Evolutionary conservation across 2,888 invertebrate species (phyloP), one percentile per base, ranked within the genome.

Genomic region (Oscheius onirici): DNA sequence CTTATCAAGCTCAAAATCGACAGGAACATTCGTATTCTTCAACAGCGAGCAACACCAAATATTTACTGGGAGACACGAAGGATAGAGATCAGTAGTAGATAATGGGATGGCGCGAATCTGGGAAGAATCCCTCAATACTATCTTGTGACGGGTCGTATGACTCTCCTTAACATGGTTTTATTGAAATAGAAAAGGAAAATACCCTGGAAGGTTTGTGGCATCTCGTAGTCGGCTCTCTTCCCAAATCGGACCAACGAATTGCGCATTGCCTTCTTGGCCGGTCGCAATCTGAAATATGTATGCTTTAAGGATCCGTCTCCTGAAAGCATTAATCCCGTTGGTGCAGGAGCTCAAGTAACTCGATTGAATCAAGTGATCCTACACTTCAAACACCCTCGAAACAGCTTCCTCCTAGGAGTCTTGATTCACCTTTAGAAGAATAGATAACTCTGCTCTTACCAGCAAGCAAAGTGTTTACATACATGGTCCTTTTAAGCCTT

Each of bases 231-330:
- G 17, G 78, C 72, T 52, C 85, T 73, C 69, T 85, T 85, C 49
- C 85, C 85, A 69, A 85, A 85, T 49, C 85, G 81, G 24, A 85
- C 84, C 74, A 85, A 73, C 34, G 84, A 83, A 71, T 85, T 85
- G 57, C 85, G 77, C 85, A 85, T 85, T 41, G 85, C 85, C 68
- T 84, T 85, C 72, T 85, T 85, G 26, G 79, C 83, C 54, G 81
- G 80, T 73, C 81, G 67, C 72, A 81, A 72, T 70, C 79, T 77
- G 72, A 73, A 77, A 75, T 49, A 58, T 58, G 58, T 58, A 58
- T 58, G 58, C 17, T 17, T 58, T 13, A 17, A 20, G 46, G 17
- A 46, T 46, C 46, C 46, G 46, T 46, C 46, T 46, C 17, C 34
- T n/a, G 46, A 46, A 46, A 46, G n/a, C 46, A 46, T 46, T 46